These are phyloP conservation scores for Steinernema carpocapsae DNA, from an alignment of 2,888 invertebrate genomes.

Conservation along the genomic window DNA sequence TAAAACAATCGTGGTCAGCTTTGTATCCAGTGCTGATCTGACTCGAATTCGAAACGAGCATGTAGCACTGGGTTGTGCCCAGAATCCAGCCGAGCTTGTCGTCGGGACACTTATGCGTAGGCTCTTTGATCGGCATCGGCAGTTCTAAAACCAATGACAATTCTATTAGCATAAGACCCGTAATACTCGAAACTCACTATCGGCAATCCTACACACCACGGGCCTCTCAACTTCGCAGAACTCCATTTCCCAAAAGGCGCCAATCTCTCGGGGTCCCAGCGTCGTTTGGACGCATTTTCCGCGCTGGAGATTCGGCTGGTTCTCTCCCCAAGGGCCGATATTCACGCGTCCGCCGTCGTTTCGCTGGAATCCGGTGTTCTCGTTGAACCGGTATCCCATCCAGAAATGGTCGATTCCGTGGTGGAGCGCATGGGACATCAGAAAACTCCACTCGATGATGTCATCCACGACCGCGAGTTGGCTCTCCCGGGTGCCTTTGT, in stretches of 20 bases:
- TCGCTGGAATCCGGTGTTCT: background rate
- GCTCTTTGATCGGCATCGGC: too few species aligned
- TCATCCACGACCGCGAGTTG: slow-evolving; percentile 17
- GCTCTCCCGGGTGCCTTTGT: background rate
- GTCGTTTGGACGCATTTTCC: slow-evolving; percentile 12
- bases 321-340: slow-evolving; percentile 19
- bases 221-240: background rate
- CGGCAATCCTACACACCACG: slow-evolving; percentile 15
- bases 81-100: slow-evolving; percentile 14
- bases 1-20: slow-evolving; percentile 30
- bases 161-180: background rate
- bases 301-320: background rate
- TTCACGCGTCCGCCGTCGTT: slow-evolving; percentile 1
- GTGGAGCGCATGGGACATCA: slow-evolving; percentile 13
- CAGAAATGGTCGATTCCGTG: slow-evolving; percentile 14
- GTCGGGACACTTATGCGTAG: slow-evolving; percentile 18
- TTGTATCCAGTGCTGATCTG: slow-evolving; percentile 20
- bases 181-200: background rate
- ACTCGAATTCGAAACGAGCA: background rate
- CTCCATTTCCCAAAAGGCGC: slow-evolving; percentile 26
- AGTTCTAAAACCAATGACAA: background rate
- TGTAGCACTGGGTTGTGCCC: background rate
- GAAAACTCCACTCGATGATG: slow-evolving; percentile 27
- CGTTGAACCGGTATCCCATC: slow-evolving; percentile 2
- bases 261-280: background rate